Percentiles rank a stretch among this genome's conserved stretches.
Evolutionary conservation across 2,888 invertebrate genomes (phyloP).

Genomic region (Arenicola marina): DNA sequence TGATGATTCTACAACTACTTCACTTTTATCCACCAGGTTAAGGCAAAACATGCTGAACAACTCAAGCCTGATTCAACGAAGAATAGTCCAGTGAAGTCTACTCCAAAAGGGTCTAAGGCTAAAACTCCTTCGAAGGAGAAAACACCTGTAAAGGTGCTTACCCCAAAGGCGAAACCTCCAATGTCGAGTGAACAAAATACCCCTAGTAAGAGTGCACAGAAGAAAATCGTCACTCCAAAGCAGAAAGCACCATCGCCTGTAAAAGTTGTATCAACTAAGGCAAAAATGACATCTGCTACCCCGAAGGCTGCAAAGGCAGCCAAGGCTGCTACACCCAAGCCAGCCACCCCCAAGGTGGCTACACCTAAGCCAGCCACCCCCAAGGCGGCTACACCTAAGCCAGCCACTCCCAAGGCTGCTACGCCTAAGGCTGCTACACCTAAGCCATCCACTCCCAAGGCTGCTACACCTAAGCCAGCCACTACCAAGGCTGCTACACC

Average conservation of each 20-base stretch:
- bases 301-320: too few species aligned
- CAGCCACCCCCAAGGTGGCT: slow-evolving; percentile 4
- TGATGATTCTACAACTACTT: too few species aligned
- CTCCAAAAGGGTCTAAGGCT: neutral
- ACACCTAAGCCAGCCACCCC: neutral
- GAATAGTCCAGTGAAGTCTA: neutral
- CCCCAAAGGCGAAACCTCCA: slow-evolving; percentile 5
- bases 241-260: neutral
- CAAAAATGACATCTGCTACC: too few species aligned
- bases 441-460: slow-evolving; percentile 16
- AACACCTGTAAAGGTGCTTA: neutral
- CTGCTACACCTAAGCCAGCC: slow-evolving; percentile 13
- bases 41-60: too few species aligned
- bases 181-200: neutral
- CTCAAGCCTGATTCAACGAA: neutral
- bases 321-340: neutral
- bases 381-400: slow-evolving; percentile 17
- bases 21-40: too few species aligned
- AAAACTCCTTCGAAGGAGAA: neutral
- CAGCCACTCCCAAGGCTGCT: slow-evolving; percentile 23
- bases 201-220: neutral
- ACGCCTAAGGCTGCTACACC: slow-evolving; percentile 23
- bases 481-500: slow-evolving; percentile 9
- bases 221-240: too few species aligned
- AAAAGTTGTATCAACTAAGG: slow-evolving; percentile 1